Percentiles rank a stretch among this genome's conserved stretches.
phyloP scores from a whole-genome alignment of 2,113 vertebrate genomes.

The Falco punctatus region DNA sequence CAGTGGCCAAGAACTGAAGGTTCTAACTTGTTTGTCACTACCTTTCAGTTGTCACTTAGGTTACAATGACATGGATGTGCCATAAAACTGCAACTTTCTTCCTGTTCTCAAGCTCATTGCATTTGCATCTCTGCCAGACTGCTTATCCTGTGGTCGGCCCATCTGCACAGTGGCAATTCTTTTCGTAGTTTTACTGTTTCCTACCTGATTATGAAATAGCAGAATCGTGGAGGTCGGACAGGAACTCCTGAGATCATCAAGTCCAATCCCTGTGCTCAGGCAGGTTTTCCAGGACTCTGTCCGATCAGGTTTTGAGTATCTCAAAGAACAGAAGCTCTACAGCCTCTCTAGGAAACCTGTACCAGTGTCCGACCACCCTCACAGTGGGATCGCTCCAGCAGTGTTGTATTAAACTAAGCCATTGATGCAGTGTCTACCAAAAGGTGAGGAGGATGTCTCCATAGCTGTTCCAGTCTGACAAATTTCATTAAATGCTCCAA shows the following conservation, averaged over 20 bases:
- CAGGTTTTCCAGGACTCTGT: not conserved
- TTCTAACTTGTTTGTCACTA: not conserved
- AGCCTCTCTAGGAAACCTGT: not conserved
- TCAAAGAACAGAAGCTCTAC: not conserved
- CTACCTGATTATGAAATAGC: not conserved
- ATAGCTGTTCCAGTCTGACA: not conserved
- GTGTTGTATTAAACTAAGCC: not conserved
- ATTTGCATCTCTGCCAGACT: not conserved
- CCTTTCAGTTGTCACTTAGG: not conserved
- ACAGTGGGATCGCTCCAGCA: not conserved
- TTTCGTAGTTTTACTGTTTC: not conserved
- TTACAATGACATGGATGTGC: not conserved
- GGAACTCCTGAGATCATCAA: not conserved
- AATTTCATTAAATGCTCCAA: rapidly evolving
- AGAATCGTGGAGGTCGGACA: not conserved
- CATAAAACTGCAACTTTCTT: not conserved
- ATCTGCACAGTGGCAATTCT: not conserved
- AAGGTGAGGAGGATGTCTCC: not conserved
- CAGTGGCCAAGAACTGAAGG: not conserved
- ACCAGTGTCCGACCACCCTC: not conserved
- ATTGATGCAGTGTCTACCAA: not conserved
- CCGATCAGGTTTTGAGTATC: not conserved
- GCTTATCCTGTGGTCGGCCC: not conserved
- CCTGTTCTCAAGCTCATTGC: not conserved
- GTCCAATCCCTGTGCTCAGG: not conserved